Conservation (phyloP, 1,140 invertebrate species). For the Araneus ventricosus region DNA sequence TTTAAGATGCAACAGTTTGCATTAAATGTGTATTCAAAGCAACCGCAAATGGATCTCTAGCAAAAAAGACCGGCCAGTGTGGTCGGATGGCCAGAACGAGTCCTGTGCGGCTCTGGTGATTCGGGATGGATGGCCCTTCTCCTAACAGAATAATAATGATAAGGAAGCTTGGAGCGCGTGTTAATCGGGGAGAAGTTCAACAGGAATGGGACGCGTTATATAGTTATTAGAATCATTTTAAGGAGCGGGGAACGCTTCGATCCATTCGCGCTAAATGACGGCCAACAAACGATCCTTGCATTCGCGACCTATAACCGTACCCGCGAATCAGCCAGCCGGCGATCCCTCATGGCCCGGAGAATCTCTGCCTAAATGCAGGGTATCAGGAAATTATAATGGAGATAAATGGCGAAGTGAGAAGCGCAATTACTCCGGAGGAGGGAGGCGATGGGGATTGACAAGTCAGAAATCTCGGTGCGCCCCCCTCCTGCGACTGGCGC, state of each 20-base stretch:
- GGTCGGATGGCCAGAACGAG: too few relatives aligned
- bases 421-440: constrained; percentile 24
- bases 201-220: constrained; percentile 41
- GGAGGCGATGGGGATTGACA: constrained; percentile 58
- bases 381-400: constrained; percentile 65
- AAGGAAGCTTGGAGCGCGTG: neutral
- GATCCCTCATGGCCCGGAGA: constrained; percentile 24
- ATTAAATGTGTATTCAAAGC: too few relatives aligned
- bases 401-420: constrained; percentile 67
- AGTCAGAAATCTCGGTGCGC: constrained; percentile 42
- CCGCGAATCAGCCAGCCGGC: constrained; percentile 21
- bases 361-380: constrained; percentile 58
- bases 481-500: neutral
- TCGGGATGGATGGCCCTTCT: neutral
- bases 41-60: too few relatives aligned
- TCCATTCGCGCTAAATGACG: neutral
- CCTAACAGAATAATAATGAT: constrained; percentile 17
- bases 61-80: too few relatives aligned
- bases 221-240: constrained; percentile 56
- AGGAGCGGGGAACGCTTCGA: neutral
- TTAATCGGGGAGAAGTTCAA: constrained; percentile 33
- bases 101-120: neutral
- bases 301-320: constrained; percentile 46
- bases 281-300: constrained; percentile 37
- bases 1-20: too few relatives aligned